Base-by-base conservation (phyloP, 2,113 vertebrate genomes). In the Dicentrarchus labrax region DNA sequence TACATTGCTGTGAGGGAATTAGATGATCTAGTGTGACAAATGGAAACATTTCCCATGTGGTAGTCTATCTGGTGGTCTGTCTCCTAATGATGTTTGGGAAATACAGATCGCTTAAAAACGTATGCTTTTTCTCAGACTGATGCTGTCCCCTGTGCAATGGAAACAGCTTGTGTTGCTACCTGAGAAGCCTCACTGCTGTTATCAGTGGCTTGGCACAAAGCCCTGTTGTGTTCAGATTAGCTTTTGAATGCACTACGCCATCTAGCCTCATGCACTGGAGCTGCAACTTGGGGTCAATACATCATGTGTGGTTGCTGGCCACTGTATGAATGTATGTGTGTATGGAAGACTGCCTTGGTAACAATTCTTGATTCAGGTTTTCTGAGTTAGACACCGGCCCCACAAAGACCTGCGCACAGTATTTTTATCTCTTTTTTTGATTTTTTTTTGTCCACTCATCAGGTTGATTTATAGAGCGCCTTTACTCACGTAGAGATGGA, bases 201-300 rank as follows among this genome's bases (percentile, higher is more conserved):
- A 80, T 88, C 71, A 64, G 76, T 60, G 50, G 45, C 45, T 76
- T 86, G 78, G 76, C 83, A 81, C 85, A 80, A 75, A 78, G 70
- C 73, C 64, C 53, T 43, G 48, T 62, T 71, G 59, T 80, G 22
- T 68, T 79, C 68, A 54, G 21, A 71, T 72, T 67, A 79, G 82
- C 84, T 82, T 84, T 65, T 88, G 76, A 90, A 89, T 53, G 72
- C 48, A 91, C 38, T 71, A 51, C 88, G 80, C 91, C 92, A 90
- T 91, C 93, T 93, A 92, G 88, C 87, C 65, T 84, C 22, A 47
- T 51, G 53, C 21, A 12, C 54, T 1, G 77, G 83, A 85, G 80
- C 73, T 91, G 73, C 91, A 88, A 8, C 39, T 1, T 30, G 3
- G 30, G 15, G 9, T 41, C 45, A 72, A 19, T 24, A 41, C 16